Percentiles rank a stretch among this genome's conserved stretches.
These are phyloP conservation scores for Epinephelus moara DNA, from an alignment of 2,113 vertebrate genomes.

Conservation along the genomic window DNA sequence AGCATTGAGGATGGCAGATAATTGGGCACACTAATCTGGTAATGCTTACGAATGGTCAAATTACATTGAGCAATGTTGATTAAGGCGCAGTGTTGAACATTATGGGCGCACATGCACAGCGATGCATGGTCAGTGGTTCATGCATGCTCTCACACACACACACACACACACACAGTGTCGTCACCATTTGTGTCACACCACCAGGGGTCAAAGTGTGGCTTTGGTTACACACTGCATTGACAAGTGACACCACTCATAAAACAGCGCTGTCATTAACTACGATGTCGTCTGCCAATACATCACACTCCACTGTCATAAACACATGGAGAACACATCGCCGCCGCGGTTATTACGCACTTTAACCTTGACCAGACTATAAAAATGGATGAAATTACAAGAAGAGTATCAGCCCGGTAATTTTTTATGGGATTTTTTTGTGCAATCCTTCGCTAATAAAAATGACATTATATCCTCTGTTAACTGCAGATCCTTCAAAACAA, in stretches of 20 bases:
- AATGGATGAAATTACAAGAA: constrained; percentile 74
- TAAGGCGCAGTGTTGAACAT: constrained; percentile 56
- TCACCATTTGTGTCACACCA: constrained; percentile 40
- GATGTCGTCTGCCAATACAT: constrained; percentile 74
- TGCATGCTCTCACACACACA: constrained; percentile 37
- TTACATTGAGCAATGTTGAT: constrained; percentile 72
- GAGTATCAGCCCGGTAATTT: constrained; percentile 71
- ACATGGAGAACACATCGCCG: constrained; percentile 65
- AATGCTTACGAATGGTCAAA: constrained; percentile 77
- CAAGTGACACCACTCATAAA: constrained; percentile 79
- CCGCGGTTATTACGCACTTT: constrained; percentile 73
- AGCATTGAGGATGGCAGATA: constrained; percentile 76
- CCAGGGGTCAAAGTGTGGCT: constrained; percentile 71
- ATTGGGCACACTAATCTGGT: constrained; percentile 72
- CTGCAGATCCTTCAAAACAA: constrained; percentile 29
- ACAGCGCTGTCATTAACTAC: constrained; percentile 81
- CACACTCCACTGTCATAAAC: constrained; percentile 78
- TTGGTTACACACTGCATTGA: constrained; percentile 56
- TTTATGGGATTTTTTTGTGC: constrained; percentile 70
- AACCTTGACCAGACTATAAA: constrained; percentile 85
- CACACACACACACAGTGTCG: constrained; percentile 13
- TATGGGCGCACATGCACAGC: constrained; percentile 34
- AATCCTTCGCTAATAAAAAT: constrained; percentile 74
- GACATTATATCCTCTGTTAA: constrained; percentile 20
- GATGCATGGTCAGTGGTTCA: constrained; percentile 5